Percentiles rank a stretch among this genome's conserved stretches.
Conservation (phyloP, 2,797 vertebrate genomes). For the Neoniphon sammara region DNA sequence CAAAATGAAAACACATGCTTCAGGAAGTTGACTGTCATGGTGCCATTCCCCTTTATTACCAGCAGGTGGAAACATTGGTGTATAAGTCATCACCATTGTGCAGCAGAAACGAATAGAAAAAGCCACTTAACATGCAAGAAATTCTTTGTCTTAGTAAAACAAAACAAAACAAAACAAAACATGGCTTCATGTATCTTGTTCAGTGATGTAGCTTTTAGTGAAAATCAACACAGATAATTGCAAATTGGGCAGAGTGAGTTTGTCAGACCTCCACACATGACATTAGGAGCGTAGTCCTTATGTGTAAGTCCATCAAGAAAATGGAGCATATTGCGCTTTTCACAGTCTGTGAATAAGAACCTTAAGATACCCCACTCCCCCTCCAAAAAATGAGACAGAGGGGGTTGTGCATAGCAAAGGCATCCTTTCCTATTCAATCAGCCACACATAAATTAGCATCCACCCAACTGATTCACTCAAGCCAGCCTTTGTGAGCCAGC, state of each 20-base stretch:
- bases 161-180: too few species aligned
- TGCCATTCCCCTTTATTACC: background rate
- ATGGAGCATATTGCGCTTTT: conserved; percentile 34
- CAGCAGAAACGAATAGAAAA: background rate
- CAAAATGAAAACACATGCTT: too few species aligned
- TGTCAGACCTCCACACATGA: background rate
- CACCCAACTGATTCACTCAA: conserved; percentile 63
- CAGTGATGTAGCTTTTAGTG: too few species aligned
- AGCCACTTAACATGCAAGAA: background rate
- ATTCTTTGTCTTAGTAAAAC: too few species aligned
- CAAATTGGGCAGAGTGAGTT: background rate
- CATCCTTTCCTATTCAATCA: conserved; percentile 59
- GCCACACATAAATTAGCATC: conserved; percentile 69
- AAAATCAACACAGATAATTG: background rate
- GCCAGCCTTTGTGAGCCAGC: conserved; percentile 56
- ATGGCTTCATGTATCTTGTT: too few species aligned
- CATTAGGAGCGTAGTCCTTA: background rate
- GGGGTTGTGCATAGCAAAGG: conserved; percentile 32
- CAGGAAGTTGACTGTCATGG: too few species aligned
- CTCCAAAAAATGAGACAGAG: conserved; percentile 10
- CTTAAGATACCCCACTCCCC: conserved; percentile 12
- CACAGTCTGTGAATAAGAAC: background rate
- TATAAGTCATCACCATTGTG: background rate
- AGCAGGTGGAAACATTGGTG: conserved; percentile 50
- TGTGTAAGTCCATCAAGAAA: background rate